Evolutionary conservation across 2,888 invertebrate species (phyloP).

Genomic region (Drosophila histrio): DNA sequence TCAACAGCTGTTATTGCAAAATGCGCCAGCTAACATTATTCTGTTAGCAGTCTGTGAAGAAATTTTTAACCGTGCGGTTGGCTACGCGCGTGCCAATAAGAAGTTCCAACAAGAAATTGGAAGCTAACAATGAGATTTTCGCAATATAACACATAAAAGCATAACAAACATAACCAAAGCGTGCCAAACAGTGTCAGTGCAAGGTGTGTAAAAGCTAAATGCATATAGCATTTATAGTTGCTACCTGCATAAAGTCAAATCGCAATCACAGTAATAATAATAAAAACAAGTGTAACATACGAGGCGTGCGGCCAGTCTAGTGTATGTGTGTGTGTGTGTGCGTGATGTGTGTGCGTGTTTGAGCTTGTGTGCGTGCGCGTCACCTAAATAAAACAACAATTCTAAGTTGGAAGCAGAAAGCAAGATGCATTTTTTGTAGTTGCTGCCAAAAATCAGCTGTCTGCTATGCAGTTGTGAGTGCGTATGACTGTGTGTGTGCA

Average conservation of each 20-base stretch:
- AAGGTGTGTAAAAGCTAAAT: conserved; percentile 55
- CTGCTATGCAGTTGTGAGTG: conserved; percentile 8
- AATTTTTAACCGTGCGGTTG: conserved; percentile 53
- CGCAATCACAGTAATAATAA: conserved; percentile 43
- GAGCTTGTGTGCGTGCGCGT: conserved; percentile 43
- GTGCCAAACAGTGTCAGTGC: conserved; percentile 45
- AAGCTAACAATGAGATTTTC: conserved; percentile 63
- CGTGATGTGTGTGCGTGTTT: conserved; percentile 19
- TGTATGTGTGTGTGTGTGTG: conserved; percentile 21
- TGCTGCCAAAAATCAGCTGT: conserved; percentile 71
- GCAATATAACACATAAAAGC: conserved; percentile 52
- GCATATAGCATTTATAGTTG: too few relatives aligned
- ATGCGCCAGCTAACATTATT: conserved; percentile 15
- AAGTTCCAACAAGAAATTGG: conserved; percentile 53
- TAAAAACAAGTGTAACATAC: conserved; percentile 68
- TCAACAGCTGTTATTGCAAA: conserved; percentile 50
- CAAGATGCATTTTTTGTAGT: conserved; percentile 43
- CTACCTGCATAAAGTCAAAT: too few relatives aligned
- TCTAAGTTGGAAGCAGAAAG: conserved; percentile 50
- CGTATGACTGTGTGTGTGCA: neutral
- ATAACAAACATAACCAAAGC: conserved; percentile 37
- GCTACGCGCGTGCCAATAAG: conserved; percentile 60
- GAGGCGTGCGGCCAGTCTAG: conserved; percentile 49
- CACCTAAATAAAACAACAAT: conserved; percentile 65
- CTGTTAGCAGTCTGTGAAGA: conserved; percentile 47